These are phyloP conservation scores for Athene noctua DNA, from an alignment of 2,113 vertebrate species.

Conservation along the genomic window DNA sequence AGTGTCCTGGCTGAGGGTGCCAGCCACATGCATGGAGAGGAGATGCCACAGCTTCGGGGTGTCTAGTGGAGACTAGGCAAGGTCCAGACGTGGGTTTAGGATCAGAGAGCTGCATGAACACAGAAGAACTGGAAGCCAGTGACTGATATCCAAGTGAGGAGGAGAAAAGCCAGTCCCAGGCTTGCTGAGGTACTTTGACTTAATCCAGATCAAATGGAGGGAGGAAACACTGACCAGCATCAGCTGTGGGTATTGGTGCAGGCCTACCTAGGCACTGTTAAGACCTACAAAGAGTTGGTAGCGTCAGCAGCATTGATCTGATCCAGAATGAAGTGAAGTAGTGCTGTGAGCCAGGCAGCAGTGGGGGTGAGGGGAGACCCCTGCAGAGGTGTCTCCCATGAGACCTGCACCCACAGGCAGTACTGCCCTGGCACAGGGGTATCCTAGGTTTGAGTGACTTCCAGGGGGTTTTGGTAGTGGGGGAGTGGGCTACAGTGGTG, in stretches of 20 bases:
- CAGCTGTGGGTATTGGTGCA: not conserved
- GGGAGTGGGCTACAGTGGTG: too few species aligned
- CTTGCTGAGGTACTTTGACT: not conserved
- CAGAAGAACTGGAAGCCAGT: accelerated
- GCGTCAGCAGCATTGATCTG: accelerated
- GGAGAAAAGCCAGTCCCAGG: not conserved
- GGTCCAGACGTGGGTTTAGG: not conserved
- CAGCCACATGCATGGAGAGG: accelerated
- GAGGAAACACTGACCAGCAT: too few species aligned
- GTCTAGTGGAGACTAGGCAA: not conserved
- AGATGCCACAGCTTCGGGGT: not conserved
- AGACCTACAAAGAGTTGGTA: accelerated
- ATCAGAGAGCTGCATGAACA: not conserved
- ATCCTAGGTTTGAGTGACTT: too few species aligned
- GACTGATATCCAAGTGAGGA: not conserved
- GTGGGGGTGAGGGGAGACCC: too few species aligned
- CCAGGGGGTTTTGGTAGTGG: too few species aligned
- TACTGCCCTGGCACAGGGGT: accelerated
- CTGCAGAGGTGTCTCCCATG: not conserved
- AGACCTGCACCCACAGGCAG: not conserved
- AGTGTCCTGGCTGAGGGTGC: not conserved
- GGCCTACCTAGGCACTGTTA: accelerated
- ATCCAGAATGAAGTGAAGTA: accelerated
- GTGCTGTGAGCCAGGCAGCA: accelerated
- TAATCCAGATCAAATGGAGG: not conserved